Base-by-base conservation (phyloP, 2,888 invertebrate genomes). In the Zaprionus bogoriensis region DNA sequence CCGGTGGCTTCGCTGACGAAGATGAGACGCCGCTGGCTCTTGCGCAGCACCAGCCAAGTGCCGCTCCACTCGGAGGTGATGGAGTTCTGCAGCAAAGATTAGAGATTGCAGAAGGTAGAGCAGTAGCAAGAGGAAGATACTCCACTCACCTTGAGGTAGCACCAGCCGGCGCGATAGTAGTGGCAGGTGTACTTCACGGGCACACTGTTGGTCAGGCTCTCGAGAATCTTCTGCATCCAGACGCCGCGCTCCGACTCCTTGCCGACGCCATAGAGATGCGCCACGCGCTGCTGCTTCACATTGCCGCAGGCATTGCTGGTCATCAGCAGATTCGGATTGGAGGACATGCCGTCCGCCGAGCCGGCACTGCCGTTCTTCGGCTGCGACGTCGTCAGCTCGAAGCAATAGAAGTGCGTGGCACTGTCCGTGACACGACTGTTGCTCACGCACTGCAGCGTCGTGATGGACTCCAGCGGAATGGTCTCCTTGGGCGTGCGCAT, bases 171-270 rank as follows among this genome's bases (percentile, higher is more conserved):
- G 84, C 95, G 92, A 12, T 94, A 94, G 78, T 93, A 95, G 87
- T 95, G 95, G 1, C 94, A 92, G 0, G 94, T 94, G 63, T 95
- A 93, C 80, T 94, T 94, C 0, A 93, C 90, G 1, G 95, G 94
- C 87, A 95, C 94, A n/a, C 92, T 92, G 23, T 92, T 92, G 0
- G 95, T 95, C 17, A 96, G 90, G 76, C 94, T 94, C 88, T 96
- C 95, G 1, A 95, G 92, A 19, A 96, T 92, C 87, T 94, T 95
- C 88, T 96, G 96, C 90, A 96, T 95, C 96, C 96, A 97, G 61
- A 93, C 89, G 52, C 92, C 89, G 81, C 84, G 88, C 54, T 91
- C 91, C 0, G 90, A 90, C 65, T 91, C 91, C 54, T 91, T 91
- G 46, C 84, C 82, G 91, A 73, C 94, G 10, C 91, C 91, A 51